phyloP scores from a whole-genome alignment of 2,113 vertebrate species.

The Hydropotes inermis region DNA sequence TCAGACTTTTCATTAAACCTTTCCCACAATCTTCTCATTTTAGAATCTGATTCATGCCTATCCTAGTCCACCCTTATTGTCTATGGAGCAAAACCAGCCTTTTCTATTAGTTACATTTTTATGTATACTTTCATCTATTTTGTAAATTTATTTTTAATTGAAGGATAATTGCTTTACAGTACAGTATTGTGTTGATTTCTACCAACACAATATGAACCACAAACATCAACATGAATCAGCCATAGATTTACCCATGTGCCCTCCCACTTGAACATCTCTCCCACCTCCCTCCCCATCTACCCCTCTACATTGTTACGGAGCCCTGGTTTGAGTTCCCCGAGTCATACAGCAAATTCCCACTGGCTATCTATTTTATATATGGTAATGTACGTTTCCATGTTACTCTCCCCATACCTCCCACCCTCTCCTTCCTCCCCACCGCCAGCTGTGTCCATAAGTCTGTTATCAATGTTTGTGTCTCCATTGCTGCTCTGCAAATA shows the following conservation, averaged over 20 bases:
- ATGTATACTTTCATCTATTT: not conserved
- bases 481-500: not conserved
- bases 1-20: not conserved
- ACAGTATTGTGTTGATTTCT: not conserved
- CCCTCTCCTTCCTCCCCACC: not conserved
- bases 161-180: not conserved
- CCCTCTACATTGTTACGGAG: rapidly evolving
- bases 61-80: not conserved
- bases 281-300: not conserved
- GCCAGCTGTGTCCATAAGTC: not conserved
- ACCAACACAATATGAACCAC: not conserved
- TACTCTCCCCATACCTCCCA: not conserved
- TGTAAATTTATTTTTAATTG: not conserved
- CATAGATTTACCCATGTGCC: not conserved
- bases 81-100: not conserved
- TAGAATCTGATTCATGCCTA: too few relatives aligned
- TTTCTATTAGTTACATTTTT: not conserved
- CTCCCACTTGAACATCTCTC: not conserved
- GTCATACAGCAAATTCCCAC: not conserved
- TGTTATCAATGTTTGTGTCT: not conserved
- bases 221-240: not conserved
- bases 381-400: not conserved
- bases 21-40: not conserved
- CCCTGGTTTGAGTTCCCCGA: not conserved
- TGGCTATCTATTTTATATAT: not conserved